Conservation (phyloP, 1,140 invertebrate species). For the Drosophila sp. region DNA sequence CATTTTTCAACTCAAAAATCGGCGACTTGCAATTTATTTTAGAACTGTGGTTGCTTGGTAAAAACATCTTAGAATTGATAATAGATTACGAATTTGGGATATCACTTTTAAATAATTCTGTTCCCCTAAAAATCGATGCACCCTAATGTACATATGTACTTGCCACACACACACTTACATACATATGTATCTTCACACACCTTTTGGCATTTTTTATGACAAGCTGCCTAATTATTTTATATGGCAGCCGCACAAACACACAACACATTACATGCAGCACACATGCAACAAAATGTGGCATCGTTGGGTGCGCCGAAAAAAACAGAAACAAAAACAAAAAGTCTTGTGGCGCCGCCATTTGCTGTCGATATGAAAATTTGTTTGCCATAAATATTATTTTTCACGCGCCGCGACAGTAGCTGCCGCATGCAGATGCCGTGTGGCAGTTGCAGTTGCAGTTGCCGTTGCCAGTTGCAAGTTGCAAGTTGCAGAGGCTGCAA, state of each 20-base stretch:
- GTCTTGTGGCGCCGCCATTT: slow-evolving; percentile 55
- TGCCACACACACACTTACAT: slow-evolving; percentile 16
- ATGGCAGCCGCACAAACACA: slow-evolving; percentile 39
- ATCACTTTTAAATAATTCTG: too few relatives aligned
- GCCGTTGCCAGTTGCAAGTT: slow-evolving; percentile 18
- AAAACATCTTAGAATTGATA: too few relatives aligned
- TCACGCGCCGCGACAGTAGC: slow-evolving; percentile 73
- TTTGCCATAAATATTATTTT: slow-evolving; percentile 82
- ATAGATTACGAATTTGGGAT: too few relatives aligned
- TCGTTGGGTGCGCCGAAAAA: slow-evolving; percentile 47
- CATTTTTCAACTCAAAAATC: too few relatives aligned
- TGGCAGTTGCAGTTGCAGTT: background rate
- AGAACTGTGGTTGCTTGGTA: too few relatives aligned
- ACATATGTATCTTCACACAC: slow-evolving; percentile 4
- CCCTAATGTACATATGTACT: too few relatives aligned
- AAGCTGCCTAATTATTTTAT: slow-evolving; percentile 77
- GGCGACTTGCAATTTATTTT: too few relatives aligned
- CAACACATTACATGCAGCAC: background rate
- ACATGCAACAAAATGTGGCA: slow-evolving; percentile 24
- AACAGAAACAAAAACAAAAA: too few relatives aligned
- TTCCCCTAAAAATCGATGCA: too few relatives aligned
- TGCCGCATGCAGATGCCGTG: slow-evolving; percentile 40
- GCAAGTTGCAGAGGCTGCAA: slow-evolving; percentile 26
- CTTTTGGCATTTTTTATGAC: slow-evolving; percentile 54
- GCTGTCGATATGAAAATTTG: slow-evolving; percentile 80